A percentile compares a stretch with the other conserved stretches of the same genome.
phyloP scores from a whole-genome alignment of 1,140 invertebrate species.

The Hetaerina americana region DNA sequence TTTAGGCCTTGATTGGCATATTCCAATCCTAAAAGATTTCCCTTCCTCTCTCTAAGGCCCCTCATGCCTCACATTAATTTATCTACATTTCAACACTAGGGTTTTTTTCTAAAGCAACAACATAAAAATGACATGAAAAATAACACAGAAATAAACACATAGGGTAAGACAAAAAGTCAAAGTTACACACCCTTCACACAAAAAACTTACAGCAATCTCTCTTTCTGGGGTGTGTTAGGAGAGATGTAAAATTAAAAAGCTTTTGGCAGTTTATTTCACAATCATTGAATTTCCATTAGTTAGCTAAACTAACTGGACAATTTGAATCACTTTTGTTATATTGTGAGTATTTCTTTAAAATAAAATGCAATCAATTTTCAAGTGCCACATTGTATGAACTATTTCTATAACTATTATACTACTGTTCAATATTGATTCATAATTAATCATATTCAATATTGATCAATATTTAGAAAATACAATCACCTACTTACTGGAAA shows the following conservation, averaged over 20 bases:
- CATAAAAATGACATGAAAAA: background rate
- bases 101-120: background rate
- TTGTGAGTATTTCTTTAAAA: background rate
- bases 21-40: background rate
- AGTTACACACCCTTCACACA: background rate
- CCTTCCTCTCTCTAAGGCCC: background rate
- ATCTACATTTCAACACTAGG: background rate
- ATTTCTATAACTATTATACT: background rate
- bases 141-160: background rate
- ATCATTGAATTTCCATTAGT: background rate
- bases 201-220: background rate
- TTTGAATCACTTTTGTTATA: background rate
- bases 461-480: background rate
- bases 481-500: constrained; percentile 62
- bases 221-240: background rate
- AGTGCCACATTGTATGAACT: background rate
- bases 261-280: background rate
- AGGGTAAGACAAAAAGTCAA: background rate
- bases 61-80: background rate
- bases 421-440: background rate
- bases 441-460: constrained; percentile 1
- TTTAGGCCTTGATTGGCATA: too few relatives aligned
- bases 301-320: background rate
- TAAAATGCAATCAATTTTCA: background rate
- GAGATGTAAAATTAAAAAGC: background rate